Base-by-base conservation (phyloP, 1,140 invertebrate genomes). In the Drosophila teissieri region DNA sequence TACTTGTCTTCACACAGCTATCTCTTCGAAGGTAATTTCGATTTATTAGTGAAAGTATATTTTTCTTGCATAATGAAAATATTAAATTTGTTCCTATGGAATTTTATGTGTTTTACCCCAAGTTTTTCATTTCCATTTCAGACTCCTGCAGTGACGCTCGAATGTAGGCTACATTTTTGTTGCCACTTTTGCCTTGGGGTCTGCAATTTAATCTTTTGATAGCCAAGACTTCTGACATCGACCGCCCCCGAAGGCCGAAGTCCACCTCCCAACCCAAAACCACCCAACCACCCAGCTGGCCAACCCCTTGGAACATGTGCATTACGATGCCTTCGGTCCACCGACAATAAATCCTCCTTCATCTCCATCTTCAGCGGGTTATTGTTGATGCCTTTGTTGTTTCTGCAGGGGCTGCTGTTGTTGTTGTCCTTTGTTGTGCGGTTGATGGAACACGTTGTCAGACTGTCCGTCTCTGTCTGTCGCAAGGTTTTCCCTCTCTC, bases 361-460 rank as follows among this genome's bases (percentile, higher is more conserved):
- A 42, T 39, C 67, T 40, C 42, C 67, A 27, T 69, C 48, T 68
- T 69, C 42, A 56, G 48, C 12, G 64, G 64, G 67, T 69, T 70
- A 70, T 70, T 69, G 51, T 70, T 49, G 51, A 54, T 48, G 67
- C 36, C 36, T 65, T 65, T 52, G 60, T 64, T 68, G 64, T 40
- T 65, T 44, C 45, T 68, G 46, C 45, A 49, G 27, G 27, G 24
- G 14, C 44, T 70, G 14, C 44, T 70, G 52, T 39, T 69, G 61
- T 56, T 69, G 51, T 69, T 56, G 63, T 27, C 64, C 27, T 65
- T 64, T 52, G 64, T 64, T 70, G 67, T 69, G 51, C 19, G 42
- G 63, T 39, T 70, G 51, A 46, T 69, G 67, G 67, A 70, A 70
- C 64, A 70, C 51, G 51, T 69, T 70, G 63, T 69, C 67, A 56